Evolutionary conservation across 2,797 vertebrate genomes (phyloP), one percentile per base, ranked within the genome.

Genomic region (Acanthopagrus latus): DNA sequence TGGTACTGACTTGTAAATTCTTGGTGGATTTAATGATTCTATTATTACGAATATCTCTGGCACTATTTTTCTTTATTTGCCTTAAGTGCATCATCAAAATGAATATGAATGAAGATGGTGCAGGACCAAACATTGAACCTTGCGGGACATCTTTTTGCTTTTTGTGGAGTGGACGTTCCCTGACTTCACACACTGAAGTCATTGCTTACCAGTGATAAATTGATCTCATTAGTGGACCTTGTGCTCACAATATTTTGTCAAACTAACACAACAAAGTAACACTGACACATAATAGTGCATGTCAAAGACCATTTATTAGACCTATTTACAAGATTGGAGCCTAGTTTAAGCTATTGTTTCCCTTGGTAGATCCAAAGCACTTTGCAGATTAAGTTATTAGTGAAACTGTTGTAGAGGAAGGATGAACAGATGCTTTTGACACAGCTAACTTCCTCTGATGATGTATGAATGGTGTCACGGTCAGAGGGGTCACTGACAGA

Each of bases 391-490:
- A 63, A 29, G 14, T 20, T 48, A 44, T 50, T 46, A 23, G 46
- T 46, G 56, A 48, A 52, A 38, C 20, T 0, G 48, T 29, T 75
- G 57, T 21, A 62, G 27, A 67, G 47, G 62, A 66, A 60, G 43
- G 27, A 18, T 25, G 41, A 52, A 43, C 47, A 57, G 41, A 54
- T 70, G 56, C 21, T 70, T 64, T 13, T 43, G 64, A 69, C 44
- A 47, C 54, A 64, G 41, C 3, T 14, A 47, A 20, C 57, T 68
- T 78, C 57, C 63, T 74, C 71, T 50, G 41, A 63, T 64, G 59
- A 58, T 70, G 54, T 57, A 44, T 74, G 47, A 59, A 56, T 10
- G 46, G 17, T n/a, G 54, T 50, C 29, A 16, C 25, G 59, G 17
- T 44, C 17, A 41, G 5, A 62, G 50, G 46, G 66, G 50, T 56